A percentile compares a stretch with the other conserved stretches of the same genome.
Evolutionary conservation across 2,797 vertebrate species (phyloP).

Genomic region (Anguilla megastoma): DNA sequence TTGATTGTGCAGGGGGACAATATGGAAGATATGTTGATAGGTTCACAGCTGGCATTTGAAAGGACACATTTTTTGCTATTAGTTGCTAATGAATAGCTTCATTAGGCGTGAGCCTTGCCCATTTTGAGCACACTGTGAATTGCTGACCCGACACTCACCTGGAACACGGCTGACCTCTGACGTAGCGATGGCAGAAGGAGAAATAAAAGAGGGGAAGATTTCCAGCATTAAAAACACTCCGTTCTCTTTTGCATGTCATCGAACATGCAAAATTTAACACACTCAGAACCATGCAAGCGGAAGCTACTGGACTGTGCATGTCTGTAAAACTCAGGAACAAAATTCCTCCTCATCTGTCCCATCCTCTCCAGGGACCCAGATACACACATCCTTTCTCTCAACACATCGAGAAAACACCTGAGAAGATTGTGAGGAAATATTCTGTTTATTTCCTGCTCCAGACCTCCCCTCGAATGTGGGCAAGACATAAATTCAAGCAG

Average conservation of each 20-base stretch:
- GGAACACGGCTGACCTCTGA: slow-evolving; percentile 88
- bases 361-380: slow-evolving; percentile 18
- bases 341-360: slow-evolving; percentile 35
- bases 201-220: slow-evolving; percentile 47
- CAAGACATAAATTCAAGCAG: slow-evolving; percentile 71
- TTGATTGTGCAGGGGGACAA: background rate
- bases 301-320: slow-evolving; percentile 80
- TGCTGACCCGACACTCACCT: slow-evolving; percentile 81
- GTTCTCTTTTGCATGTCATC: slow-evolving; percentile 82
- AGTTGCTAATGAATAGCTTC: background rate
- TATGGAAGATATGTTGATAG: background rate
- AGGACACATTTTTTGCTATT: background rate
- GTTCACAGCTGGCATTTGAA: background rate
- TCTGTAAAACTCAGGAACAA: slow-evolving; percentile 32
- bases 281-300: slow-evolving; percentile 65
- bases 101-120: background rate
- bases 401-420: slow-evolving; percentile 30
- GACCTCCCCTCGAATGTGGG: slow-evolving; percentile 43
- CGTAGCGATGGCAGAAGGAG: slow-evolving; percentile 66
- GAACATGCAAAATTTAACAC: slow-evolving; percentile 85
- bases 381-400: slow-evolving; percentile 11
- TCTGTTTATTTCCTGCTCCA: background rate
- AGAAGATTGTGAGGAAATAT: slow-evolving; percentile 29
- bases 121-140: background rate
- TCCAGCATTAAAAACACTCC: slow-evolving; percentile 79